Base-by-base conservation (phyloP, 2,888 invertebrate genomes). In the Antheraea yamamai region DNA sequence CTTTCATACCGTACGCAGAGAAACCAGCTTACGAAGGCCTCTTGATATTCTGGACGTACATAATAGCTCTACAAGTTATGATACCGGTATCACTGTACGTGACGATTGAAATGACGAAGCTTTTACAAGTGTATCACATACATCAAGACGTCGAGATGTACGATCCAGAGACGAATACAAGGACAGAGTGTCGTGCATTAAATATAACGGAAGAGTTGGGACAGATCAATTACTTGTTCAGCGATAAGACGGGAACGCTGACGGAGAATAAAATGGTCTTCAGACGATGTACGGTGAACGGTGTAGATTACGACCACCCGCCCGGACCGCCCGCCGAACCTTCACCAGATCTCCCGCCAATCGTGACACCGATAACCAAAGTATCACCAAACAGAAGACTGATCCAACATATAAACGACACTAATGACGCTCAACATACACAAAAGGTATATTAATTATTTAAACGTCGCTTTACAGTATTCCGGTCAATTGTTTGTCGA, bases 221-320 rank as follows among this genome's bases (percentile, higher is more conserved):
- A 1, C 99, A 99, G 95, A 96, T 97, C 81, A 89, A 89, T 79
- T 99, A 99, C 87, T 96, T 99, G 79, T 99, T 99, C 93, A 98
- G 98, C 16, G 99, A 99, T 90, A 99, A 99, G 94, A 99, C 99
- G 1, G 99, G 99, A 10, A 99, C 99, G 2, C 94, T 99, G 76
- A 99, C 99, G 0, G 99, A 99, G 92, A 99, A 99, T 91, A 97
- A 98, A 91, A 99, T 99, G 99, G 96, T 99, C 85, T 99, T 99
- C 92, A 96, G 98, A 76, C 96, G 98, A 73, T 99, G 99, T 87
- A 97, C 98, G 4, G 97, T 99, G 47, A 97, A 96, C 39, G 99
- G 98, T 0, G 96, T 97, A 66, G 98, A 99, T 91, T 99, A 98
- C 88, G 97, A 97, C 85, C 98, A 98, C 88, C 96, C 96, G 1